Conservation (phyloP, 2,113 vertebrate genomes). For the Mus spicilegus region DNA sequence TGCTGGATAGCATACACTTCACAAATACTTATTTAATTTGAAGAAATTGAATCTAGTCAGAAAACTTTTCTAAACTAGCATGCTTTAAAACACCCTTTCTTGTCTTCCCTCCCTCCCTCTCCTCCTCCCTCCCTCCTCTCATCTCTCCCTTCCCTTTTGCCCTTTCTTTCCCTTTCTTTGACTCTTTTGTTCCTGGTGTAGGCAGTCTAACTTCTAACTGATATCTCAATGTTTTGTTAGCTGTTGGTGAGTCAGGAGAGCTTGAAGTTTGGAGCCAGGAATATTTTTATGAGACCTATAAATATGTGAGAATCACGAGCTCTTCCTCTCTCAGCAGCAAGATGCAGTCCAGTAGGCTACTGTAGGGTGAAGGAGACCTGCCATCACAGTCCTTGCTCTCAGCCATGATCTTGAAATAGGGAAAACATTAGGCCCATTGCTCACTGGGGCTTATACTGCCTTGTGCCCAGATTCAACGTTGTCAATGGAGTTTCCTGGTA, state of each 20-base stretch:
- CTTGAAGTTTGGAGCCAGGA: slow-evolving; percentile 62
- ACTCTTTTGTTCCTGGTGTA: background rate
- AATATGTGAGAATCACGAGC: slow-evolving; percentile 64
- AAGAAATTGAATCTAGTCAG: slow-evolving; percentile 23
- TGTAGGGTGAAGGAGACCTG: slow-evolving; percentile 28
- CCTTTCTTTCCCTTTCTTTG: background rate
- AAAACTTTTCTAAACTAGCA: background rate
- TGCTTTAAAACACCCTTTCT: background rate
- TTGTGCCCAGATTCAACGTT: slow-evolving; percentile 4
- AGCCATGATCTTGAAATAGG: background rate
- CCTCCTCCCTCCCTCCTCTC: fast-evolving
- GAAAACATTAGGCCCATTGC: background rate
- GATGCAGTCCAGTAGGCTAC: slow-evolving; percentile 12
- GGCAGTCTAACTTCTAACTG: slow-evolving; percentile 41
- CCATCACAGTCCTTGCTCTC: background rate
- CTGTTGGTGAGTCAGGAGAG: slow-evolving; percentile 69
- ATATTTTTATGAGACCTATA: slow-evolving; percentile 71
- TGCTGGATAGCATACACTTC: background rate
- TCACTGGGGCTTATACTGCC: background rate
- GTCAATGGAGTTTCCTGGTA: background rate
- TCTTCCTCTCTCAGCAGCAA: slow-evolving; percentile 26
- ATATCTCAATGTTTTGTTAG: slow-evolving; percentile 73
- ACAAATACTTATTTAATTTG: background rate
- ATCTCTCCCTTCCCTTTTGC: fast-evolving
- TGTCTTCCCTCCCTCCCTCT: fast-evolving